Evolutionary conservation across 2,888 invertebrate species (phyloP).

Genomic region (Pseudoips prasinana): DNA sequence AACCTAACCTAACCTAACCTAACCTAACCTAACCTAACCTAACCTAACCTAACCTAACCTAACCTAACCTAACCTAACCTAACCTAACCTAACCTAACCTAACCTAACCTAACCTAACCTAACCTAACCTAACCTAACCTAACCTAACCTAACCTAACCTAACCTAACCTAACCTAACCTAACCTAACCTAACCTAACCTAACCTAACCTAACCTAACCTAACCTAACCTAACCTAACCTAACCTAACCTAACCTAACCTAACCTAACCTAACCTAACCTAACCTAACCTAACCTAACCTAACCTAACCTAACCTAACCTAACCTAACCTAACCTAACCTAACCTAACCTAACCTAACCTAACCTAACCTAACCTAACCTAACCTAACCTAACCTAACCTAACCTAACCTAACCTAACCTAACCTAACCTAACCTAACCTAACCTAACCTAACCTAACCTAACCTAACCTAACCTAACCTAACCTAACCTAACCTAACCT

Average conservation of each 20-base stretch:
- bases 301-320: neutral
- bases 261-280: slow-evolving; percentile 2
- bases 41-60: slow-evolving; percentile 17
- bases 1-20: slow-evolving; percentile 11
- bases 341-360: slow-evolving; percentile 25
- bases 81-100: slow-evolving; percentile 20
- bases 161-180: slow-evolving; percentile 7
- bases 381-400: slow-evolving; percentile 24
- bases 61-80: slow-evolving; percentile 19
- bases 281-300: neutral
- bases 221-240: slow-evolving; percentile 25
- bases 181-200: slow-evolving; percentile 30
- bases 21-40: slow-evolving; percentile 13
- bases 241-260: slow-evolving; percentile 33
- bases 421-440: slow-evolving; percentile 25
- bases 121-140: slow-evolving; percentile 25
- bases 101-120: slow-evolving; percentile 24
- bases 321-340: neutral
- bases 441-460: slow-evolving; percentile 23
- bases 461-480: slow-evolving; percentile 22
- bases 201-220: slow-evolving; percentile 24
- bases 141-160: slow-evolving; percentile 18
- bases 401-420: slow-evolving; percentile 22
- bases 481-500: slow-evolving; percentile 23
- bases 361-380: slow-evolving; percentile 25